Evolutionary conservation across 2,797 vertebrate species (phyloP).

Genomic region (Leptatherina wallacei): DNA sequence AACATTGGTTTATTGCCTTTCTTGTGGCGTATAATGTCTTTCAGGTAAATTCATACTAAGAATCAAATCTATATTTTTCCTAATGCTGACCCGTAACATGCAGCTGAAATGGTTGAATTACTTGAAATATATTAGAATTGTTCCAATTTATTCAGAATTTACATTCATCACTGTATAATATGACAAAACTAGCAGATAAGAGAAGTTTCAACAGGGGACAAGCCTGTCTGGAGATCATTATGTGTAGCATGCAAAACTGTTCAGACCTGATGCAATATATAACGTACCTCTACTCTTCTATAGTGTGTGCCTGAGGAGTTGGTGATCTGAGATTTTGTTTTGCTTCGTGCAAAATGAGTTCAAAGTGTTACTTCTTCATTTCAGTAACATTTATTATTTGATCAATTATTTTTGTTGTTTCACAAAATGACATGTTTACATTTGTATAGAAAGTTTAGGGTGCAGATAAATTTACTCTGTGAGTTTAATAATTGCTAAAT

Average conservation of each 20-base stretch:
- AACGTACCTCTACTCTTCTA: neutral
- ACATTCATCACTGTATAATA: neutral
- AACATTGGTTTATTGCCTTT: conserved; percentile 15
- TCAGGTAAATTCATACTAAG: too few relatives aligned
- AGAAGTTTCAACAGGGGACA: neutral
- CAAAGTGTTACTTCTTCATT: neutral
- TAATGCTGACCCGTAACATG: too few relatives aligned
- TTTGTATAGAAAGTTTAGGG: neutral
- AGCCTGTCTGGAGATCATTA: neutral
- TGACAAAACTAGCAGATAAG: neutral
- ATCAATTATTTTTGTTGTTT: neutral
- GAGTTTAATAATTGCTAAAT: too few relatives aligned
- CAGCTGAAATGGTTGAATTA: too few relatives aligned
- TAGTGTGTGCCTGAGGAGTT: neutral
- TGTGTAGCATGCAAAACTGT: neutral
- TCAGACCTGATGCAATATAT: neutral
- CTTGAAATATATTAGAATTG: neutral
- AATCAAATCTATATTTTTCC: too few relatives aligned
- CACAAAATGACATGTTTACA: neutral
- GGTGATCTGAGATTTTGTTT: too few relatives aligned
- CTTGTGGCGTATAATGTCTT: too few relatives aligned
- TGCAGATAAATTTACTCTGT: neutral
- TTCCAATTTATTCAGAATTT: neutral
- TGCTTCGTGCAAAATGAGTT: too few relatives aligned
- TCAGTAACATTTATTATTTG: too few relatives aligned